A percentile compares a stretch with the other conserved stretches of the same genome.
Conservation (phyloP, 2,888 invertebrate genomes). For the Hemistola chrysoprasaria region DNA sequence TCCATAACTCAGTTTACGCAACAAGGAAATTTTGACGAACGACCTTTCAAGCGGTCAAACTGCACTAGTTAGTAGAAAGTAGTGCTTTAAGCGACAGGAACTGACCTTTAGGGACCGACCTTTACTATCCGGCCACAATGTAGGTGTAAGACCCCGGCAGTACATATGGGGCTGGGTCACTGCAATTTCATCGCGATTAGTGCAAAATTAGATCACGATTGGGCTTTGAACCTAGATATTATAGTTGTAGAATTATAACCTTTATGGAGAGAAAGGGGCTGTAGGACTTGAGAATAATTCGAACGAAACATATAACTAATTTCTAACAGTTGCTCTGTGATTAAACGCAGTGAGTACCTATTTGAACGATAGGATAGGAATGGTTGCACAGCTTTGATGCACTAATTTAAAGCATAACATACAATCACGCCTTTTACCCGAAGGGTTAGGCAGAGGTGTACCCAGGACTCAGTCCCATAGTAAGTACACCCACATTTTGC, state of each 20-base stretch:
- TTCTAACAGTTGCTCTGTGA: no score
- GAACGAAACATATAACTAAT: no score
- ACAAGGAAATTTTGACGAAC: constrained; percentile 39
- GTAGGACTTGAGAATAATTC: no score
- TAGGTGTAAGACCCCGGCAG: constrained; percentile 60
- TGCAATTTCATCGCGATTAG: constrained; percentile 22
- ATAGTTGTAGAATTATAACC: not conserved
- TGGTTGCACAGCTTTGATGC: no score
- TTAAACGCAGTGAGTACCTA: no score
- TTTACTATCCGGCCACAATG: constrained; percentile 52
- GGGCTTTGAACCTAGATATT: not conserved
- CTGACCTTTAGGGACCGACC: constrained; percentile 69
- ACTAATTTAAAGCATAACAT: no score
- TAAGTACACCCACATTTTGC: no score
- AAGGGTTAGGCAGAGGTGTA: no score
- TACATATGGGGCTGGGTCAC: constrained; percentile 21
- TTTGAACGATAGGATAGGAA: no score
- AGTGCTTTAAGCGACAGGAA: constrained; percentile 61
- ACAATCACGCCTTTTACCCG: no score
- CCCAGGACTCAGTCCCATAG: no score
- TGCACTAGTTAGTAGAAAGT: constrained; percentile 78
- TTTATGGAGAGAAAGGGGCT: no score
- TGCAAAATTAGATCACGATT: constrained; percentile 14
- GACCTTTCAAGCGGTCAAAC: constrained; percentile 41
- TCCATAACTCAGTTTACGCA: constrained; percentile 23